Evolutionary conservation across 2,113 vertebrate species (phyloP), one percentile per base, ranked within the genome.

Genomic region (Enhydra lutris): DNA sequence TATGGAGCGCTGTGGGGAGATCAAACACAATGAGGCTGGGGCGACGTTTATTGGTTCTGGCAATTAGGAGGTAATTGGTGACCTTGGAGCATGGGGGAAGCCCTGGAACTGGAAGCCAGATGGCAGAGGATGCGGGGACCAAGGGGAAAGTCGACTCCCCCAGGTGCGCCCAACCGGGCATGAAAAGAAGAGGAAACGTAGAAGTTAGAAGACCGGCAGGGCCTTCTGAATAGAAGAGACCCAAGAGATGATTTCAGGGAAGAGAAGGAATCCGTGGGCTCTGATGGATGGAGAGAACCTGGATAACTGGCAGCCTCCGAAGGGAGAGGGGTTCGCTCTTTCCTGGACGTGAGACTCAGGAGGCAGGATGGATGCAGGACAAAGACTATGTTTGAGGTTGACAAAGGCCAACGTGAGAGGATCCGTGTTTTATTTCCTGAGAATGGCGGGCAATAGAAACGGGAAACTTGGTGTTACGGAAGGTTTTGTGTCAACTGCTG

Each of bases 41-140:
- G n/a, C 47, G 59, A 97, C 55, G 94, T 96, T 97, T 98, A 97
- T 97, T 98, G 94, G 92, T 94, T 97, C 91, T 98, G 98, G 95
- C 97, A 97, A 95, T 96, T 94, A 94, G 63, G 84, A 97, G 90
- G 84, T 88, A 90, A 91, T 82, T 87, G 71, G 90, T 97, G 94
- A 94, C 95, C 97, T 82, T 91, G 80, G 69, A 88, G 57, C 76
- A 7, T 1, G 14, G 36, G 78, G 78, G 59, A 89, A 74, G n/a
- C 6, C 4, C 26, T n/a, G 39, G 76, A 57, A 50, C 92, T 95
- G 81, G 88, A 94, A 88, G 78, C 91, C 97, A 97, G 55, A 96
- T 95, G 95, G 76, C 45, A 79, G 74, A 91, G 61, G 55, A 11
- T 29, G 5, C 71, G 61, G 92, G 39, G 34, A 81, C 79, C 20